Percentiles rank a stretch among this genome's conserved stretches.
Conservation (phyloP, 2,113 vertebrate genomes). For the Dipodomys stephensi region DNA sequence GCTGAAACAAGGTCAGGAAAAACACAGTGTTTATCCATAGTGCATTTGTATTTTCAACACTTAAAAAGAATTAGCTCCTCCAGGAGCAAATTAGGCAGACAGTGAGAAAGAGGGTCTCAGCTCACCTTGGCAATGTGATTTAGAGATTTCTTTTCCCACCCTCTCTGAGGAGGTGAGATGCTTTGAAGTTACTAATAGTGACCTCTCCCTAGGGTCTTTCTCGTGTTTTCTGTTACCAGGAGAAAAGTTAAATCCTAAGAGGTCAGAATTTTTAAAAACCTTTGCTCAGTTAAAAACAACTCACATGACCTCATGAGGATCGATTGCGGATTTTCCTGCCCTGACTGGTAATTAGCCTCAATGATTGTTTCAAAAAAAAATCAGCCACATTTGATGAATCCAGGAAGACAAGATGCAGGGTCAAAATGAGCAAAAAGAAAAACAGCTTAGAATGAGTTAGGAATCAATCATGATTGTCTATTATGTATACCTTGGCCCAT, state of each 20-base stretch:
- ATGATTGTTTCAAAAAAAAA: not conserved
- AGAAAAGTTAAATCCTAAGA: slow-evolving; percentile 1
- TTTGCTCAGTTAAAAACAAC: not conserved
- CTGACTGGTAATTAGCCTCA: not conserved
- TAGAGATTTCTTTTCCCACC: not conserved
- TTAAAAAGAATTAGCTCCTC: slow-evolving; percentile 44
- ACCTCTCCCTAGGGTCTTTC: slow-evolving; percentile 7
- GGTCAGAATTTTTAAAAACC: not conserved
- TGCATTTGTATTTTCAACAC: slow-evolving; percentile 25
- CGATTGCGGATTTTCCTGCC: not conserved
- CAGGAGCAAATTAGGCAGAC: slow-evolving; percentile 58
- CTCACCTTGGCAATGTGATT: not conserved
- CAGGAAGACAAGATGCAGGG: not conserved
- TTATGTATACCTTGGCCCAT: not conserved
- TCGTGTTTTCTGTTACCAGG: not conserved
- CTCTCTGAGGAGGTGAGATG: not conserved
- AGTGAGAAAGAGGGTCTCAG: not conserved
- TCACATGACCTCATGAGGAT: not conserved
- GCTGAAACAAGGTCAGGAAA: not conserved
- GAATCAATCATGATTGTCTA: not conserved
- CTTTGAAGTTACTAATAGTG: slow-evolving; percentile 45
- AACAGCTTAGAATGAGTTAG: not conserved
- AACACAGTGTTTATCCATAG: not conserved
- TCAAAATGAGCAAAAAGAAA: not conserved
- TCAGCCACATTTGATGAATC: not conserved